Percentiles rank a stretch among this genome's conserved stretches.
Evolutionary conservation across 2,797 vertebrate species (phyloP).

Genomic region (Anabas testudineus): DNA sequence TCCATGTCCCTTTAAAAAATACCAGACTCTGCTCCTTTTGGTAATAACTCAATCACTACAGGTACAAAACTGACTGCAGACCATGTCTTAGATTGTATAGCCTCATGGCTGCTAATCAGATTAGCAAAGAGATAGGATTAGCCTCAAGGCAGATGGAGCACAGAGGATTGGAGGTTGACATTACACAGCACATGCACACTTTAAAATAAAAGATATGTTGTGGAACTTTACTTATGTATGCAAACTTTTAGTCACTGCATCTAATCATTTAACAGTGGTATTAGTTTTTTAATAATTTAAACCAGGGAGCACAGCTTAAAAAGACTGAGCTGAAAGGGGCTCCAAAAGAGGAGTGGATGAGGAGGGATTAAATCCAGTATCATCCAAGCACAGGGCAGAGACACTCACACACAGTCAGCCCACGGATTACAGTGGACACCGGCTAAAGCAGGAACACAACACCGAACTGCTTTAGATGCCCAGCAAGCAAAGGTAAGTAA

Average conservation of each 20-base stretch:
- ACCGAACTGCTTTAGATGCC: background rate
- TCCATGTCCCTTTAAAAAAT: background rate
- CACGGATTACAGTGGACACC: slow-evolving; percentile 12
- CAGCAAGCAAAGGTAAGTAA: slow-evolving; percentile 50
- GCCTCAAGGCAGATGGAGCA: slow-evolving; percentile 64
- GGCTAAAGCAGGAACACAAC: background rate
- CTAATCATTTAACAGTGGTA: background rate
- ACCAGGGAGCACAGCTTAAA: background rate
- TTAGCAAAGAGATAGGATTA: slow-evolving; percentile 71
- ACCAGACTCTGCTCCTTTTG: slow-evolving; percentile 11
- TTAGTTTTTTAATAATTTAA: background rate
- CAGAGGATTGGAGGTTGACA: slow-evolving; percentile 2
- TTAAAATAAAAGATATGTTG: slow-evolving; percentile 1
- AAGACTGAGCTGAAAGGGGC: background rate
- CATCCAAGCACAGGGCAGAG: slow-evolving; percentile 41
- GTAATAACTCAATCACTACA: slow-evolving; percentile 4
- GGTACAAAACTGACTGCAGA: slow-evolving; percentile 41
- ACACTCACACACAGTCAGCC: slow-evolving; percentile 7
- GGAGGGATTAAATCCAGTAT: slow-evolving; percentile 60
- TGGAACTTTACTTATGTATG: background rate
- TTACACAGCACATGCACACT: background rate
- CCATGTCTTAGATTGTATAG: slow-evolving; percentile 17
- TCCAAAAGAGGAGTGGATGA: slow-evolving; percentile 39
- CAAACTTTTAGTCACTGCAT: background rate
- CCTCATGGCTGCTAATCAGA: slow-evolving; percentile 64